Percentiles rank a stretch among this genome's conserved stretches.
phyloP scores from a whole-genome alignment of 2,113 vertebrate species.

The Seriola rivoliana region DNA sequence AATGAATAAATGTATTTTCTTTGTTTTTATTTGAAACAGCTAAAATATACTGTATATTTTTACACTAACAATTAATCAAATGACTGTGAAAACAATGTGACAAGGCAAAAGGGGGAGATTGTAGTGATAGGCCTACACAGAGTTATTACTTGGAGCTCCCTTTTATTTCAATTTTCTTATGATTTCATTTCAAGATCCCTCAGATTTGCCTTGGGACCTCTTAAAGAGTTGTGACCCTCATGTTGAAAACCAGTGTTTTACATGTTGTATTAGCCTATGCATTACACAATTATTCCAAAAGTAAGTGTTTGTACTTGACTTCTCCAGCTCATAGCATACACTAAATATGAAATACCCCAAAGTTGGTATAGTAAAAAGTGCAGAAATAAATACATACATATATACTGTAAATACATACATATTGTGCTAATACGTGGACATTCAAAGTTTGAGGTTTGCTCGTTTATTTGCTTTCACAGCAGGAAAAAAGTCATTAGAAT shows the following conservation, averaged over 20 bases:
- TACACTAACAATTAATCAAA: background rate
- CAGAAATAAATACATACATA: too few relatives aligned
- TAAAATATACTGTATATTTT: too few relatives aligned
- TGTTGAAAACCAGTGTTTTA: background rate
- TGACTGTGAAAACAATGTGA: background rate
- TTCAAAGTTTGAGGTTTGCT: too few relatives aligned
- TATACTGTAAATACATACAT: too few relatives aligned
- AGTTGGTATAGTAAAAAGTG: too few relatives aligned
- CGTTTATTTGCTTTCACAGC: too few relatives aligned
- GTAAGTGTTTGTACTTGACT: background rate
- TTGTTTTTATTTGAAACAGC: background rate
- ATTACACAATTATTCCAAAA: background rate
- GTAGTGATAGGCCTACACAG: background rate
- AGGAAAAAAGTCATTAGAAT: too few relatives aligned
- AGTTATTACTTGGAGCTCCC: background rate
- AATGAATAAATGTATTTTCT: background rate
- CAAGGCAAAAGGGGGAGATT: background rate
- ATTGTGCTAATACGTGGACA: background rate
- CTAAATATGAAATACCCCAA: too few relatives aligned
- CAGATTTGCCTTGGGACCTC: too few relatives aligned
- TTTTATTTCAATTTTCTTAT: too few relatives aligned
- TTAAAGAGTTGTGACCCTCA: too few relatives aligned
- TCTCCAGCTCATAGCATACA: background rate
- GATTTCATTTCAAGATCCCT: too few relatives aligned
- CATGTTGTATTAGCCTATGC: background rate